Base-by-base conservation (phyloP, 2,113 vertebrate genomes). In the Chloropsis hardwickii region DNA sequence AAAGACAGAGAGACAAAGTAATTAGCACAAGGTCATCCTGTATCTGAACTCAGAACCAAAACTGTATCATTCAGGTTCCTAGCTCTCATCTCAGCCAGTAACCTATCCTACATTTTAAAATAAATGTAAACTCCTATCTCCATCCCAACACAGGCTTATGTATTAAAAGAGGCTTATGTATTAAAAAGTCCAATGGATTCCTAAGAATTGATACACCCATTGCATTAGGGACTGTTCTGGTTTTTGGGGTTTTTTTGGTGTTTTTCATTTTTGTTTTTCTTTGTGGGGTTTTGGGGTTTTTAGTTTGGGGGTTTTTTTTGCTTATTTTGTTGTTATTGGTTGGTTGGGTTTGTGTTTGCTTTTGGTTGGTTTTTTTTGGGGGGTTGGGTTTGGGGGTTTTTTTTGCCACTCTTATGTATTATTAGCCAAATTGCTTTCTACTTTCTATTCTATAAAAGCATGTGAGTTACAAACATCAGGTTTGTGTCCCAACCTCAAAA, bases 1-100 rank as follows among this genome's bases (percentile, higher is more conserved):
- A 90, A 83, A 83, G 57, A 79, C 61, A 85, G 61, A 65, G 27
- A 45, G 28, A 69, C 24, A 84, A 89, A 86, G 37, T 73, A 89
- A 86, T 91, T 56, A 92, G 44, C 48, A 71, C 44, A 83, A 58
- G 58, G 71, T 82, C 71, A 80, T 48, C 45, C 69, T 81, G 54
- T 51, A 86, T 50, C 45, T 87, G 64, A 91, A 78, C 47, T 73
- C 19, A 44, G 50, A 86, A 77, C 14, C n/a, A 64, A 83, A 88
- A 56, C 29, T 35, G 5, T 28, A 53, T 79, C 53, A 65, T 45
- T 91, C 27, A 70, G 77, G 50, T 48, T 81, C 25, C n/a, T 53
- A 69, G 19, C 19, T 70, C 37, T 81, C 40, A 35, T 72, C 40
- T 88, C 60, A 72, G 45, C 5, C 35, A 72, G 77, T 17, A 77